Base-by-base conservation (phyloP, 1,140 invertebrate genomes). In the Stegodyphus dumicola region DNA sequence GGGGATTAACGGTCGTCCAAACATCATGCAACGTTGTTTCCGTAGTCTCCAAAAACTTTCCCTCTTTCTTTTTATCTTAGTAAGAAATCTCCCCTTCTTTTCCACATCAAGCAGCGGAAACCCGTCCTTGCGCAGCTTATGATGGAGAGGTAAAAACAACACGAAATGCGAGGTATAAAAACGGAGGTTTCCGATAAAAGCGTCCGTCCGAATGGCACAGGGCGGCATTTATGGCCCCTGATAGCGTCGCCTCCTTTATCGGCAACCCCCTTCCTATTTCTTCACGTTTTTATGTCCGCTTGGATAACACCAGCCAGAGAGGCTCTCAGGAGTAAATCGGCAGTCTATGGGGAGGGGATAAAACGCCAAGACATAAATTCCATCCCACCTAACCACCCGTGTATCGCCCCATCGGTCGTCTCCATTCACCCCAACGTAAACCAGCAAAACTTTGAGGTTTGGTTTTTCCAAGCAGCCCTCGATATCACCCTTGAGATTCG, bases 181-280 rank as follows among this genome's bases (percentile, higher is more conserved):
- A 52, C 70, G 11, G 49, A n/a, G n/a, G 9, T 73, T 13, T 17
- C 48, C 49, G 49, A n/a, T 52, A 17, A 73, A 53, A 73, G 53
- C n/a, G 33, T 33, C 49, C 70, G 18, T 73, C 70, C 70, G 69
- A 15, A 52, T 52, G 49, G 53, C 70, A 73, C 48, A n/a, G 10
- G 49, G 70, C n/a, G 53, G 53, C 70, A 52, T 73, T 73, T 52
- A 51, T n/a, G 49, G 17, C 15, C 15, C 49, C 11, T 17, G 70
- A 73, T 73, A 73, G 4, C 70, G 49, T 17, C 49, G 70, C 53
- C 49, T 52, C 51, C 70, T 73, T 73, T 73, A 73, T 73, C 70
- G 53, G 70, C 15, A 52, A 52, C 70, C 15, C 15, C 18, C 53
- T 52, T n/a, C 70, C 51, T 73, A 49, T n/a, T 73, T 53, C 53